These are phyloP conservation scores for Bovichtus variegatus DNA, from an alignment of 2,797 vertebrate species.

Conservation along the genomic window DNA sequence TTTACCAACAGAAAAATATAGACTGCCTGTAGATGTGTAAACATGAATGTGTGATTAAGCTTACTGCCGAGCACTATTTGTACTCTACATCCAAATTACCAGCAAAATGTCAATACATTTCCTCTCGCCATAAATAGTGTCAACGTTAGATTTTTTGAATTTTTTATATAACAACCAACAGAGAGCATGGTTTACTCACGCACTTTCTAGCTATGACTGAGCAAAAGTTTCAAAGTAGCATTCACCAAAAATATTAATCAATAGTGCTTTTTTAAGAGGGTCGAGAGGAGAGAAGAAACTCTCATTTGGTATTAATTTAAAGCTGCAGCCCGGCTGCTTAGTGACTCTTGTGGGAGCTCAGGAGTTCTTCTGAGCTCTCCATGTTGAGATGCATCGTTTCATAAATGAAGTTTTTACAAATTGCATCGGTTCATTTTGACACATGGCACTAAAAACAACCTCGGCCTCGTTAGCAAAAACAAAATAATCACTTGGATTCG, in stretches of 20 bases:
- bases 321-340: conserved; percentile 3
- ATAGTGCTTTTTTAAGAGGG: background rate
- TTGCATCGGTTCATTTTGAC: background rate
- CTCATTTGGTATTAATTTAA: conserved; percentile 14
- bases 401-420: background rate
- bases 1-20: conserved; percentile 22
- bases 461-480: background rate
- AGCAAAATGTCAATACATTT: conserved; percentile 33
- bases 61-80: conserved; percentile 24
- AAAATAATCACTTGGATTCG: background rate
- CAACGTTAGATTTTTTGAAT: background rate
- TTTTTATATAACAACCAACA: background rate
- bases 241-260: background rate
- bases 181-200: background rate
- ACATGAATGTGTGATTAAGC: conserved; percentile 52
- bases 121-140: background rate
- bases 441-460: background rate
- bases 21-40: conserved; percentile 42
- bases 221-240: conserved; percentile 6
- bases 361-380: background rate
- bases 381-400: background rate
- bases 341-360: conserved; percentile 3
- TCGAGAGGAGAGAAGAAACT: background rate
- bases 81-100: conserved; percentile 35
- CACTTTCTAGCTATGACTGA: background rate